Conservation (phyloP, 2,888 invertebrate genomes). For the Dasysyrphus albostriatus region DNA sequence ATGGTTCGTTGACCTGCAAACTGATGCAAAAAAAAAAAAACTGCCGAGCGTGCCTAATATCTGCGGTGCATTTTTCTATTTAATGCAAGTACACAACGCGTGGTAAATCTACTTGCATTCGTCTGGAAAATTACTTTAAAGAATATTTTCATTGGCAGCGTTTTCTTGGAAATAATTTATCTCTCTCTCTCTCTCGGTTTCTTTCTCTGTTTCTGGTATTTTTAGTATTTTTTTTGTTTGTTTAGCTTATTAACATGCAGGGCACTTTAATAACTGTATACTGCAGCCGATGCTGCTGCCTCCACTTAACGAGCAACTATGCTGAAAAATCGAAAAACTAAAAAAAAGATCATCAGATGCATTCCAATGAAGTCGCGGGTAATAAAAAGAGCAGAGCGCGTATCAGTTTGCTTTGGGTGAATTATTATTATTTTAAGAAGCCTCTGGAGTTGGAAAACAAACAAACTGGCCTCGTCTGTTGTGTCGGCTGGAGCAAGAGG, state of each 20-base stretch:
- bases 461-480: neutral
- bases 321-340: slow-evolving; percentile 50
- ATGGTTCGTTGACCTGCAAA: slow-evolving; percentile 68
- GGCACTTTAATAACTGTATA: slow-evolving; percentile 69
- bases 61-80: slow-evolving; percentile 43
- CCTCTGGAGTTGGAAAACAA: slow-evolving; percentile 32
- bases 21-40: slow-evolving; percentile 47
- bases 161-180: slow-evolving; percentile 53
- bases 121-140: slow-evolving; percentile 70
- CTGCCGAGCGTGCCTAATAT: slow-evolving; percentile 55
- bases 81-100: slow-evolving; percentile 7
- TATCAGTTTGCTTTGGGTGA: slow-evolving; percentile 32
- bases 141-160: slow-evolving; percentile 50
- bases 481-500: neutral
- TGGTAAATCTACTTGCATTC: slow-evolving; percentile 40
- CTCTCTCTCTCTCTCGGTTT: neutral
- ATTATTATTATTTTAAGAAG: slow-evolving; percentile 33
- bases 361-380: slow-evolving; percentile 68
- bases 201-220: slow-evolving; percentile 19
- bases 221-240: neutral
- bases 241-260: slow-evolving; percentile 70
- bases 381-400: slow-evolving; percentile 52
- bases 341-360: slow-evolving; percentile 56
- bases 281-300: slow-evolving; percentile 34
- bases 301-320: slow-evolving; percentile 32